Conservation (phyloP, 2,113 vertebrate species). For the Thinocorus orbignyianus region DNA sequence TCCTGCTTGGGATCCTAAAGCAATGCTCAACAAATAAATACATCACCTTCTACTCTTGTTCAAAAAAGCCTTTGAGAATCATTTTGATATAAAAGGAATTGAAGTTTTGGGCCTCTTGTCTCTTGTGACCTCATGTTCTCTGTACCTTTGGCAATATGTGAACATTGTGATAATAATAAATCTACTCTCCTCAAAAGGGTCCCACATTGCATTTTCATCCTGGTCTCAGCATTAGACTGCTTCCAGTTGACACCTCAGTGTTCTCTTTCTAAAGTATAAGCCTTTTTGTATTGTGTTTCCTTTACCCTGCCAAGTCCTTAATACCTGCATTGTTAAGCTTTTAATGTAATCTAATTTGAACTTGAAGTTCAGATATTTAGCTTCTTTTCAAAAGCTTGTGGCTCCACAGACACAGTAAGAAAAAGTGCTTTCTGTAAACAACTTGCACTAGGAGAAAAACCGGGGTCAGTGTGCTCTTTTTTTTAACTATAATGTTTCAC, state of each 20-base stretch:
- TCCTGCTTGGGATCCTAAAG: not conserved
- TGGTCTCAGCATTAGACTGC: not conserved
- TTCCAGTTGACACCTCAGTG: not conserved
- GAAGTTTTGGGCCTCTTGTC: conserved; percentile 3
- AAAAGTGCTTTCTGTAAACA: not conserved
- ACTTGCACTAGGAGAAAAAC: not conserved
- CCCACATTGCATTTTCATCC: not conserved
- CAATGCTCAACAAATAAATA: not conserved
- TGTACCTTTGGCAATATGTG: not conserved
- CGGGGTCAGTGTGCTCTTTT: not conserved
- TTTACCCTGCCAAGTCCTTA: not conserved
- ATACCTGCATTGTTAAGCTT: not conserved
- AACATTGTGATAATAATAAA: conserved; percentile 32
- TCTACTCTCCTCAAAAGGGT: not conserved
- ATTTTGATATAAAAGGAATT: conserved; percentile 21
- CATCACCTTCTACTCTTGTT: not conserved
- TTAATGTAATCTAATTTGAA: not conserved
- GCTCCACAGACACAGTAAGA: not conserved
- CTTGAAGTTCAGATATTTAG: not conserved
- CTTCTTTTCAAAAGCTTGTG: not conserved
- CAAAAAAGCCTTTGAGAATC: conserved; percentile 15
- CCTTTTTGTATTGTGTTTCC: not conserved
- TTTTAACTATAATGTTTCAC: not conserved
- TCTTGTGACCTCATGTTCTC: conserved; percentile 12
- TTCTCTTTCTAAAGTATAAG: not conserved